These are phyloP conservation scores for Morpho deidamia DNA, from an alignment of 2,888 invertebrate genomes.

Conservation along the genomic window DNA sequence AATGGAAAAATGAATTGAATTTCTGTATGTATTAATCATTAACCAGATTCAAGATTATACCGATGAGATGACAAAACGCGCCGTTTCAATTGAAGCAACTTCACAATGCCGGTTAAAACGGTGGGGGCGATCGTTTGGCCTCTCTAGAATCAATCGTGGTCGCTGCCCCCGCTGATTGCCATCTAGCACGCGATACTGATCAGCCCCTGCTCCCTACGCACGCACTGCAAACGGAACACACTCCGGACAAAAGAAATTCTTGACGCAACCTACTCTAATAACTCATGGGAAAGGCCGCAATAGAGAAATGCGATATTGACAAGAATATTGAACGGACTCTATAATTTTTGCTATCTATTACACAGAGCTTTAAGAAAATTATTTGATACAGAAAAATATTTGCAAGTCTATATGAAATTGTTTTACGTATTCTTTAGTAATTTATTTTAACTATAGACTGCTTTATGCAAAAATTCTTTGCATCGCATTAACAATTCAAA, in stretches of 20 bases:
- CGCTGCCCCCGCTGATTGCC: constrained; percentile 65
- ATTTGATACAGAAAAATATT: constrained; percentile 3
- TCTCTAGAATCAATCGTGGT: constrained; percentile 65
- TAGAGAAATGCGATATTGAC: constrained; percentile 30
- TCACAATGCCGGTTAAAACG: constrained; percentile 19
- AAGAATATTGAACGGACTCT: constrained; percentile 20
- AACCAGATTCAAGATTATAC: neutral
- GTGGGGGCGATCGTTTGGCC: constrained; percentile 33
- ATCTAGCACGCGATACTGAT: constrained; percentile 71
- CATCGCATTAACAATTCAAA: constrained; percentile 71
- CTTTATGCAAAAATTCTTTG: constrained; percentile 70
- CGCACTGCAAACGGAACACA: constrained; percentile 28
- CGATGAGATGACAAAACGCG: neutral
- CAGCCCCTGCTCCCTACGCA: constrained; percentile 63
- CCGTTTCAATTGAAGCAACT: constrained; percentile 17
- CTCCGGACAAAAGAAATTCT: constrained; percentile 55
- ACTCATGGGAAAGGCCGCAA: constrained; percentile 31
- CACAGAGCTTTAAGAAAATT: constrained; percentile 5
- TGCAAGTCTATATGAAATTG: neutral
- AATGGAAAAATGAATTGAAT: too few species aligned
- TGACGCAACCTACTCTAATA: constrained; percentile 48
- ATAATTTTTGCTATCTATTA: constrained; percentile 3
- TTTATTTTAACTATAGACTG: constrained; percentile 56
- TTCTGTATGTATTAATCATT: neutral
- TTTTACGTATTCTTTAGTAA: constrained; percentile 42